Evolutionary conservation across 2,113 vertebrate genomes (phyloP).

Genomic region (Gobius niger): DNA sequence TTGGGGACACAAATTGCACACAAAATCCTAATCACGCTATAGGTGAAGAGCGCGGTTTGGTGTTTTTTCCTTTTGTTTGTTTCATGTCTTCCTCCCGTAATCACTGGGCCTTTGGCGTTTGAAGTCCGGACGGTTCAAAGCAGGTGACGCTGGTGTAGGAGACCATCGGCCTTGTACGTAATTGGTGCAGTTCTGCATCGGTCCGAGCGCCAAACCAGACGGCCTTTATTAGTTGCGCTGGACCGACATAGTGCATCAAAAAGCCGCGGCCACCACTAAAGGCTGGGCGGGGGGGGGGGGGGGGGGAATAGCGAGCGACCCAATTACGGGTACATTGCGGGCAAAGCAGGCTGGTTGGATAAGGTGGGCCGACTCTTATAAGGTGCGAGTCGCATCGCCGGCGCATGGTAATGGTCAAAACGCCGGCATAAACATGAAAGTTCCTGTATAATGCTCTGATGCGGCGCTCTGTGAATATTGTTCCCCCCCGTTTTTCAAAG

Average conservation of each 20-base stretch:
- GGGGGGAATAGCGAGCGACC: not conserved
- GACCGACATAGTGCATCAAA: slow-evolving; percentile 57
- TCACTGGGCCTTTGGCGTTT: slow-evolving; percentile 79
- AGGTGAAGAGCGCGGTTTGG: too few relatives aligned
- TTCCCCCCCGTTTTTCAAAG: not conserved
- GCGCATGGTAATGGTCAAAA: slow-evolving; percentile 3
- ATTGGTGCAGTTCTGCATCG: slow-evolving; percentile 88
- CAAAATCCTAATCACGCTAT: too few relatives aligned
- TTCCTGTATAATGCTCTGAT: not conserved
- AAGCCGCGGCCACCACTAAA: slow-evolving; percentile 3
- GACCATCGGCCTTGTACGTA: slow-evolving; percentile 84
- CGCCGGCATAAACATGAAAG: not conserved
- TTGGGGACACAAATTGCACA: too few relatives aligned
- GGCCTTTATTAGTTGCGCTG: slow-evolving; percentile 89
- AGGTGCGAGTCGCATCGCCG: slow-evolving; percentile 5
- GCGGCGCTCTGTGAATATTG: not conserved
- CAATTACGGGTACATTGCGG: slow-evolving; percentile 18
- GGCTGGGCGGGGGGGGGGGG: not conserved
- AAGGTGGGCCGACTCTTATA: slow-evolving; percentile 47
- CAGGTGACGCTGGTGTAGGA: slow-evolving; percentile 70
- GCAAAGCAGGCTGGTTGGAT: slow-evolving; percentile 33
- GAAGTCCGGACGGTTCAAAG: slow-evolving; percentile 88
- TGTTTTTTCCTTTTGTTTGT: not conserved
- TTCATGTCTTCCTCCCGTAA: slow-evolving; percentile 71
- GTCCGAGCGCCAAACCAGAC: slow-evolving; percentile 83